A percentile compares a stretch with the other conserved stretches of the same genome.
These are phyloP conservation scores for Rhabdophis nuchalis DNA, from an alignment of 2,797 vertebrate genomes.

Conservation along the genomic window DNA sequence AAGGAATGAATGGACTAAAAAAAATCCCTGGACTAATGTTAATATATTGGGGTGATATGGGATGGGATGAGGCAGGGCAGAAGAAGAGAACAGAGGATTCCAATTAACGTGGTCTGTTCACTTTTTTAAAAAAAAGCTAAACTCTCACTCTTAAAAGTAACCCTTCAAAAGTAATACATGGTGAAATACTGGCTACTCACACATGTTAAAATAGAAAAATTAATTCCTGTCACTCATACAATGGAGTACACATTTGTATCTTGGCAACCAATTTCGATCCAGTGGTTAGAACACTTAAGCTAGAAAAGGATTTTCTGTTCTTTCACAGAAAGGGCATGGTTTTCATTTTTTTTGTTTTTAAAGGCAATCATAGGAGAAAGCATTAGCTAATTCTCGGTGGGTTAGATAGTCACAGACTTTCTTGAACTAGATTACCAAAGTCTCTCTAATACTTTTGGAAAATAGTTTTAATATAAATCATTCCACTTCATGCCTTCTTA, in stretches of 20 bases:
- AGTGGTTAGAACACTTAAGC: not conserved
- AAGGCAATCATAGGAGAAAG: not conserved
- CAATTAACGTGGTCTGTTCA: not conserved
- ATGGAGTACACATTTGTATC: not conserved
- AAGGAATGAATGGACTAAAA: not conserved
- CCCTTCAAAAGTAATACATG: not conserved
- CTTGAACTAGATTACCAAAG: conserved; percentile 29
- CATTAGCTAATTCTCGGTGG: not conserved
- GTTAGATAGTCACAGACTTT: conserved; percentile 15
- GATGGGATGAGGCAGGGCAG: not conserved
- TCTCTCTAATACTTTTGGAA: not conserved
- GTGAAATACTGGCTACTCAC: not conserved
- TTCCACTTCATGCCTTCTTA: not conserved
- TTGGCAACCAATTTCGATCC: not conserved
- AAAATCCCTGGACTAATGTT: not conserved
- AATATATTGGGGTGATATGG: not conserved
- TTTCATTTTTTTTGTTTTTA: not conserved
- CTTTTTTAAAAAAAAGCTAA: not conserved
- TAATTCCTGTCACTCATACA: not conserved
- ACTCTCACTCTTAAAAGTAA: not conserved
- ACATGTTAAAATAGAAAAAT: not conserved
- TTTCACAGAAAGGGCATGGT: not conserved
- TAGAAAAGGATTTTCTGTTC: conserved; percentile 11
- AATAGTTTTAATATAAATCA: conserved; percentile 17
- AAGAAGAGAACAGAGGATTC: not conserved